Evolutionary conservation across 2,113 vertebrate genomes (phyloP).

Genomic region (Chunga burmeisteri): DNA sequence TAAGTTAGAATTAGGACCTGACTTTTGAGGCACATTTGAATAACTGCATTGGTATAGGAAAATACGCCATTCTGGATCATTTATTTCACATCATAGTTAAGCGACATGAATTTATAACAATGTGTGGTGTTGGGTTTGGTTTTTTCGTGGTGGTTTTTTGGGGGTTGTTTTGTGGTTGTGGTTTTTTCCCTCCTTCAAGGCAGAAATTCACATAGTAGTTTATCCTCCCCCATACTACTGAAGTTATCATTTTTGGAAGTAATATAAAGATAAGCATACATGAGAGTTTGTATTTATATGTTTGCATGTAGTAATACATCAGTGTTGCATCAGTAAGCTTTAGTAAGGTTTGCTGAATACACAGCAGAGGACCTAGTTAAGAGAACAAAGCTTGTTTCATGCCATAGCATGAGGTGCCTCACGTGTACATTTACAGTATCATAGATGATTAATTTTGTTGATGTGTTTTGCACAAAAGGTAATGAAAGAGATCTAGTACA

Average conservation of each 20-base stretch:
- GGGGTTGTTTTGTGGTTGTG: too few species aligned
- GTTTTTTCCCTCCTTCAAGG: not conserved
- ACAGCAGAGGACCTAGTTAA: not conserved
- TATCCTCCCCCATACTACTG: not conserved
- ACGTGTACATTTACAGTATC: not conserved
- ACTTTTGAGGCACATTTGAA: slow-evolving; percentile 7
- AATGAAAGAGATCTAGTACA: not conserved
- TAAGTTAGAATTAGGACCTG: slow-evolving; percentile 25
- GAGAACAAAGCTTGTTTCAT: not conserved
- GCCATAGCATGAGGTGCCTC: not conserved
- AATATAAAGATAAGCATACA: not conserved
- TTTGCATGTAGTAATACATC: not conserved
- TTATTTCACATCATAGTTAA: not conserved
- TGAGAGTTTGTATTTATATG: not conserved
- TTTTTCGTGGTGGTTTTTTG: not conserved
- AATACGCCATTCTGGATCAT: not conserved
- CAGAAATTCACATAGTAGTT: not conserved
- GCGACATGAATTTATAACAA: not conserved
- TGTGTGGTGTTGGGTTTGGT: not conserved
- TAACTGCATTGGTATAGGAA: slow-evolving; percentile 30
- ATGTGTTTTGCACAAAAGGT: not conserved
- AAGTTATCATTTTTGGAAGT: not conserved
- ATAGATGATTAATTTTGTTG: not conserved
- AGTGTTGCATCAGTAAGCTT: not conserved
- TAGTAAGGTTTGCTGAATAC: not conserved